Conservation (phyloP, 2,113 vertebrate species). For the Rhagologus leucostigma region DNA sequence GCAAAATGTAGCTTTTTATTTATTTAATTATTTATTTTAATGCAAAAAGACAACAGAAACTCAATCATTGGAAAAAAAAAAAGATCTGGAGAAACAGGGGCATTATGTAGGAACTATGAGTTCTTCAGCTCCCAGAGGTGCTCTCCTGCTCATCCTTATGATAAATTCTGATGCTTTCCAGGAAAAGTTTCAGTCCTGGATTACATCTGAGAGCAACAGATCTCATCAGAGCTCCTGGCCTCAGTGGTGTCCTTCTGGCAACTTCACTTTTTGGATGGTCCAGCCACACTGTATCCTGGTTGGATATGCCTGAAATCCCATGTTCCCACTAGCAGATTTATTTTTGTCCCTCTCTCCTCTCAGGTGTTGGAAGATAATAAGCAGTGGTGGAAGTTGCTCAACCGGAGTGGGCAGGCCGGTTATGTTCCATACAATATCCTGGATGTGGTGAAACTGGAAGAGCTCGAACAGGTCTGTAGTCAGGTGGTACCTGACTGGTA, state of each 20-base stretch:
- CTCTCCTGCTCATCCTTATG: neutral
- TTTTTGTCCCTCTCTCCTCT: neutral
- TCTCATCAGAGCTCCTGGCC: neutral
- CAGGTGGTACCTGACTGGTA: neutral
- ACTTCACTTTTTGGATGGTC: neutral
- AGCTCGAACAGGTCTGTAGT: slow-evolving; percentile 39
- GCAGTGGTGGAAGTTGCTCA: slow-evolving; percentile 95
- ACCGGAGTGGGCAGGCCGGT: slow-evolving; percentile 87
- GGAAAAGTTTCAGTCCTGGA: neutral
- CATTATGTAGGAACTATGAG: neutral
- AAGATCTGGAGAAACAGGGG: neutral
- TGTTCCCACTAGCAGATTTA: neutral
- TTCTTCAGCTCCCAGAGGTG: neutral
- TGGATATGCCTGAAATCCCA: neutral
- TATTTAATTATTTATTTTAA: neutral
- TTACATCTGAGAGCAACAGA: neutral
- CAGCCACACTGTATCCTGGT: neutral
- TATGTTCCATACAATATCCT: slow-evolving; percentile 90
- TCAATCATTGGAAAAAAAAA: neutral
- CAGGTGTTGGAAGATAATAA: slow-evolving; percentile 91
- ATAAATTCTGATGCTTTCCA: neutral
- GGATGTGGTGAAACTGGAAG: slow-evolving; percentile 79
- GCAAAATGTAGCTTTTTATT: neutral
- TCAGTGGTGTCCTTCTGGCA: neutral
- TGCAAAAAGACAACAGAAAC: neutral